Percentiles rank a stretch among this genome's conserved stretches.
Evolutionary conservation across 1,140 invertebrate genomes (phyloP).

Genomic region (Drosophila funebris): DNA sequence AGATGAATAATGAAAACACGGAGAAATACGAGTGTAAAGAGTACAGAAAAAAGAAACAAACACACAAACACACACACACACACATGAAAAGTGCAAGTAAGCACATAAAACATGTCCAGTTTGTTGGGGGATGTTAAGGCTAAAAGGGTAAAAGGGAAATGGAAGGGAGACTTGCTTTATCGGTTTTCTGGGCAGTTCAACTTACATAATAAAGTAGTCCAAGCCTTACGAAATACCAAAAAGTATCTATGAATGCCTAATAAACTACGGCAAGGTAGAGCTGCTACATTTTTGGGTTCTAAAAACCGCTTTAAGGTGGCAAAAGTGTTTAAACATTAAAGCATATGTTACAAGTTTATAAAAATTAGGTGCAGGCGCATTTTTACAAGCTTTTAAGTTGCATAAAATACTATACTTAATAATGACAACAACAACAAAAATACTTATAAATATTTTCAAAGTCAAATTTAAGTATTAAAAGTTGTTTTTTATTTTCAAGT

Average conservation of each 20-base stretch:
- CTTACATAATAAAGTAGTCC: neutral
- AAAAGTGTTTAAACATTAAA: too few relatives aligned
- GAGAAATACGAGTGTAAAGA: conserved; percentile 16
- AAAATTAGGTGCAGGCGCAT: too few relatives aligned
- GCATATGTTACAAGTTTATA: too few relatives aligned
- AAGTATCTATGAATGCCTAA: neutral
- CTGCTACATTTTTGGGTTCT: neutral
- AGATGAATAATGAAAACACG: conserved; percentile 61
- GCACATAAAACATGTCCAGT: conserved; percentile 36
- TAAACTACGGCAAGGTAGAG: neutral
- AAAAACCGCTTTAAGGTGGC: neutral
- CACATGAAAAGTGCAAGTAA: conserved; percentile 62
- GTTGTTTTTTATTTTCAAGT: too few relatives aligned
- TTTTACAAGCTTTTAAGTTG: too few relatives aligned
- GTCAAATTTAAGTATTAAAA: too few relatives aligned
- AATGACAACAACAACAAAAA: too few relatives aligned
- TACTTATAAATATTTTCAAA: too few relatives aligned
- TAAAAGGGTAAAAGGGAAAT: neutral
- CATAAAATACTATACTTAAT: too few relatives aligned
- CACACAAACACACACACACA: too few relatives aligned
- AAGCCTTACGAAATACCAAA: neutral
- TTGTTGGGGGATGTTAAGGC: neutral
- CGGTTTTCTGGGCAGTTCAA: neutral
- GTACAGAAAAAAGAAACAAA: conserved; percentile 4
- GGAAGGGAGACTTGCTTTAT: conserved; percentile 1